These are phyloP conservation scores for Alfaro cultratus DNA, from an alignment of 2,797 vertebrate species.

Conservation along the genomic window DNA sequence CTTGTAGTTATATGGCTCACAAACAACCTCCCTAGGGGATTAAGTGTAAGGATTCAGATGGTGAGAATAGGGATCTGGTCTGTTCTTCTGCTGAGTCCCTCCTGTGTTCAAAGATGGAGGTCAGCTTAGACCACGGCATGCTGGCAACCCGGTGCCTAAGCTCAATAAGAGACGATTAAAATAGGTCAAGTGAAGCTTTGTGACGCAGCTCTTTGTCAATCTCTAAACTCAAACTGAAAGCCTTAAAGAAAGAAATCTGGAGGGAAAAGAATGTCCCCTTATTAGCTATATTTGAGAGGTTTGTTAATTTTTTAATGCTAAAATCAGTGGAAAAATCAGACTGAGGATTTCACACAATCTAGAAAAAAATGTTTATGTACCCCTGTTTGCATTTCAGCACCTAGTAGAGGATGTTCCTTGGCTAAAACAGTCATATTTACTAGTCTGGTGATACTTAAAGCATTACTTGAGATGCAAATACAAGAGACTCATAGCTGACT, in stretches of 20 bases:
- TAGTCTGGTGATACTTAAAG: slow-evolving; percentile 10
- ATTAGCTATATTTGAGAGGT: slow-evolving; percentile 16
- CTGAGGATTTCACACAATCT: not conserved
- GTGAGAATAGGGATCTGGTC: slow-evolving; percentile 51
- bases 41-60: slow-evolving; percentile 68
- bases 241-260: slow-evolving; percentile 50
- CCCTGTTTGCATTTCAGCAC: not conserved
- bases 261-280: slow-evolving; percentile 52
- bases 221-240: slow-evolving; percentile 63
- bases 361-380: slow-evolving; percentile 5
- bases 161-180: slow-evolving; percentile 70
- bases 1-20: slow-evolving; percentile 60
- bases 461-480: slow-evolving; percentile 26
- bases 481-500: slow-evolving; percentile 4
- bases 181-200: slow-evolving; percentile 80
- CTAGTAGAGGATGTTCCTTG: not conserved
- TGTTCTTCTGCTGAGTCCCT: slow-evolving; percentile 59
- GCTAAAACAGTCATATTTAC: not conserved
- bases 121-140: slow-evolving; percentile 69
- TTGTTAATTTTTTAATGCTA: not conserved
- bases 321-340: not conserved
- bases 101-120: slow-evolving; percentile 64
- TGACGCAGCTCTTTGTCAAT: slow-evolving; percentile 62
- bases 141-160: slow-evolving; percentile 55
- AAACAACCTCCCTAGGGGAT: slow-evolving; percentile 73